Percentiles rank a stretch among this genome's conserved stretches.
These are phyloP conservation scores for Corapipo altera DNA, from an alignment of 2,113 vertebrate species.

Conservation along the genomic window DNA sequence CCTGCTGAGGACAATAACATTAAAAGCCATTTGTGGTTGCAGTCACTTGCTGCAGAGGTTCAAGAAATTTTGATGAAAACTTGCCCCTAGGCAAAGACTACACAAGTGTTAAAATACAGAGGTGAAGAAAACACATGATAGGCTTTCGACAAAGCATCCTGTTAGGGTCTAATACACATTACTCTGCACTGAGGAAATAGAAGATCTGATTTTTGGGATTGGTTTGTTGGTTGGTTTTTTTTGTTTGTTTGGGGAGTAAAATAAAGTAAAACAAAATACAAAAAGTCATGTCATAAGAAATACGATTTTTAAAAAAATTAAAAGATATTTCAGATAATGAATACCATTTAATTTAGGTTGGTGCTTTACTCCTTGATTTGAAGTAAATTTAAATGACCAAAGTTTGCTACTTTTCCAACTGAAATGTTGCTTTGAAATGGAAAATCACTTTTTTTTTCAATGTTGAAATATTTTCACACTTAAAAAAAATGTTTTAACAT, in stretches of 20 bases:
- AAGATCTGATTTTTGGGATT: neutral
- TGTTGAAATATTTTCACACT: neutral
- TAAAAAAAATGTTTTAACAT: neutral
- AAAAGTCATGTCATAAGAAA: neutral
- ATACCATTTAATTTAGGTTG: neutral
- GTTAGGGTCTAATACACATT: neutral
- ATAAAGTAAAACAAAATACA: neutral
- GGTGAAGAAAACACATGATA: constrained; percentile 15
- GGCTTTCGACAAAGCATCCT: neutral
- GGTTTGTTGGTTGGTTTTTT: too few species aligned
- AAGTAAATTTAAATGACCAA: neutral
- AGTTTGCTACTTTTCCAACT: neutral
- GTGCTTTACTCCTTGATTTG: neutral
- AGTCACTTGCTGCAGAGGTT: neutral
- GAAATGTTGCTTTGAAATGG: neutral
- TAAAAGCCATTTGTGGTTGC: neutral
- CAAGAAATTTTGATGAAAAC: constrained; percentile 27
- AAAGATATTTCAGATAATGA: neutral
- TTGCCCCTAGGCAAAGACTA: constrained; percentile 24
- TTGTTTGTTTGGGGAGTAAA: neutral
- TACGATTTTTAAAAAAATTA: neutral
- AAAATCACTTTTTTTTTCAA: neutral
- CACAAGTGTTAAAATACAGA: neutral
- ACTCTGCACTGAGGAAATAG: neutral
- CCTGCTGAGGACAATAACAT: neutral